These are phyloP conservation scores for Actinernus sp. DNA, from an alignment of 92 coral and sea anemone genomes.

Conservation along the genomic window DNA sequence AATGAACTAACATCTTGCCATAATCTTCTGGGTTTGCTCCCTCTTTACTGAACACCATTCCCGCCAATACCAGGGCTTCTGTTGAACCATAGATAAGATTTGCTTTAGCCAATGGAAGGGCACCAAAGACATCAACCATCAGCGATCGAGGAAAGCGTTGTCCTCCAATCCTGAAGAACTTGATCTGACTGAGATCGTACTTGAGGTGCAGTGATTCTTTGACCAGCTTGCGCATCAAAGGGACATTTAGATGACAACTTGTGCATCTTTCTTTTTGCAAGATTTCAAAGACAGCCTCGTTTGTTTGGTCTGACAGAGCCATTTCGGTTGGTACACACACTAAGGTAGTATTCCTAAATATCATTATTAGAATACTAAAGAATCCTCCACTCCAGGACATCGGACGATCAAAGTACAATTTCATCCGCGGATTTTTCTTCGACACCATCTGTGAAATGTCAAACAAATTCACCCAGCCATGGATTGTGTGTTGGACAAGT, in stretches of 20 bases:
- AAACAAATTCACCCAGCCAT: no score
- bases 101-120: not conserved
- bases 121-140: not conserved
- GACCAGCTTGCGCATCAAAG: not conserved
- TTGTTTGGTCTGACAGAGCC: not conserved
- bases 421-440: no score
- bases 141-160: not conserved
- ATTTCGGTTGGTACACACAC: conserved; percentile 5
- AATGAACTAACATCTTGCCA: conserved; percentile 10
- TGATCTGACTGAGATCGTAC: conserved; percentile 1
- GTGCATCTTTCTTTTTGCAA: conserved; percentile 11
- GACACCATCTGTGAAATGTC: no score
- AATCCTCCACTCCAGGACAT: no score
- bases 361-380: no score
- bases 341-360: no score
- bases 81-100: not conserved
- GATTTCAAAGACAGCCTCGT: conserved; percentile 3
- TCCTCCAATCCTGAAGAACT: not conserved
- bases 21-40: not conserved
- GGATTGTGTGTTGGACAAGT: no score
- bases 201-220: not conserved
- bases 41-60: not conserved
- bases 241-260: not conserved
- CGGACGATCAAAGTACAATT: no score
- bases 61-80: not conserved